A percentile compares a stretch with the other conserved stretches of the same genome.
Evolutionary conservation across 2,113 vertebrate species (phyloP).

Genomic region (Nothobranchius furzeri): DNA sequence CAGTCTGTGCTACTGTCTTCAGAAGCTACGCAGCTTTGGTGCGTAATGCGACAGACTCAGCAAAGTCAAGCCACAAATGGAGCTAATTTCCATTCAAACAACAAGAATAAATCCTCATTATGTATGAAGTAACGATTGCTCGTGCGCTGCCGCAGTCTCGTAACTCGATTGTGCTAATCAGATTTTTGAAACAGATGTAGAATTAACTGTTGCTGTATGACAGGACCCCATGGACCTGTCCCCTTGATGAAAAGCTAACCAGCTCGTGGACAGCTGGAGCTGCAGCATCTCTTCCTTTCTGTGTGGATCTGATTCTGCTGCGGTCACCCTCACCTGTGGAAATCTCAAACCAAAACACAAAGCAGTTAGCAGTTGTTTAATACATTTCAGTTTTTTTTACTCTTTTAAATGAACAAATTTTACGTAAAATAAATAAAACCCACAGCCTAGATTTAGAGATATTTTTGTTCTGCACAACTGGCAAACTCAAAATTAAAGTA

Average conservation of each 20-base stretch:
- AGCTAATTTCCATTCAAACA: conserved; percentile 10
- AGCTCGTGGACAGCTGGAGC: neutral
- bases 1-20: neutral
- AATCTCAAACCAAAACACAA: neutral
- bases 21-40: neutral
- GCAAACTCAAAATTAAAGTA: no score
- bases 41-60: neutral
- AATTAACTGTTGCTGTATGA: conserved; percentile 22
- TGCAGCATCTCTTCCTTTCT: conserved; percentile 5
- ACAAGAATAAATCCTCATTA: conserved; percentile 17
- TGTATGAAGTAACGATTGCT: neutral
- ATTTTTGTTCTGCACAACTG: no score
- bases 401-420: no score
- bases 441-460: no score
- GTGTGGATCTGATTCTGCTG: conserved; percentile 3
- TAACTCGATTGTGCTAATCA: conserved; percentile 7
- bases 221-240: neutral
- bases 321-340: neutral
- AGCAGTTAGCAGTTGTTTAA: no score
- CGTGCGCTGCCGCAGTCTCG: conserved; percentile 2
- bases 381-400: no score
- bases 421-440: no score
- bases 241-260: conserved; percentile 7
- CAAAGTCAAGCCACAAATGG: neutral
- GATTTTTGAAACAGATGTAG: conserved; percentile 22